Conservation (phyloP, 2,888 invertebrate genomes). For the Rutpela maculata region DNA sequence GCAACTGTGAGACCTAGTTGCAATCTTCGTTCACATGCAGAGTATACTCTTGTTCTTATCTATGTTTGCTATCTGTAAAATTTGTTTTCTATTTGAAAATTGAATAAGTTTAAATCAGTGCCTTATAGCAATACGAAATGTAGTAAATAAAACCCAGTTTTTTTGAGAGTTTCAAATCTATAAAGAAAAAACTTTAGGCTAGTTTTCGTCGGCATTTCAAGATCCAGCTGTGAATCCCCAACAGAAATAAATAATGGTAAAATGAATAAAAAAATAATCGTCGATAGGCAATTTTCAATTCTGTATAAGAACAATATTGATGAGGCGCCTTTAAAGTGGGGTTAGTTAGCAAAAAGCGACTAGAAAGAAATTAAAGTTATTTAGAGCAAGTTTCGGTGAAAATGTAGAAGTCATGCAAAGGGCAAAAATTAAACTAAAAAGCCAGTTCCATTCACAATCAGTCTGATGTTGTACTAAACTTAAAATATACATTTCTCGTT, state of each 20-base stretch:
- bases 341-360: not conserved
- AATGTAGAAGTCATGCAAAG: constrained; percentile 22
- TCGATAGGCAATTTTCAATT: not conserved
- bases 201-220: not conserved
- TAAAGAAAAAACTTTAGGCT: not conserved
- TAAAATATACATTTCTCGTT: constrained; percentile 3
- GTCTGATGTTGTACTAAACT: constrained; percentile 24
- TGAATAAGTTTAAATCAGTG: too few relatives aligned
- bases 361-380: not conserved
- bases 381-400: constrained; percentile 1
- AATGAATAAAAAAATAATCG: not conserved
- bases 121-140: too few relatives aligned
- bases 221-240: not conserved
- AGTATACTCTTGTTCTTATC: too few relatives aligned
- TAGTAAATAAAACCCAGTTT: too few relatives aligned
- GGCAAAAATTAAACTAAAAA: constrained; percentile 34
- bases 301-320: not conserved
- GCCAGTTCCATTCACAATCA: constrained; percentile 31
- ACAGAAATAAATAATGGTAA: not conserved
- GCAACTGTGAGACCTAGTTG: too few relatives aligned
- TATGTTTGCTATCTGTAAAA: too few relatives aligned
- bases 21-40: too few relatives aligned
- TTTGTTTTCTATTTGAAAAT: too few relatives aligned
- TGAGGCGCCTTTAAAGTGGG: not conserved
- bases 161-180: too few relatives aligned